Evolutionary conservation across 1,140 invertebrate genomes (phyloP), one percentile per base, ranked within the genome.

Genomic region (Aradophagus sp.): DNA sequence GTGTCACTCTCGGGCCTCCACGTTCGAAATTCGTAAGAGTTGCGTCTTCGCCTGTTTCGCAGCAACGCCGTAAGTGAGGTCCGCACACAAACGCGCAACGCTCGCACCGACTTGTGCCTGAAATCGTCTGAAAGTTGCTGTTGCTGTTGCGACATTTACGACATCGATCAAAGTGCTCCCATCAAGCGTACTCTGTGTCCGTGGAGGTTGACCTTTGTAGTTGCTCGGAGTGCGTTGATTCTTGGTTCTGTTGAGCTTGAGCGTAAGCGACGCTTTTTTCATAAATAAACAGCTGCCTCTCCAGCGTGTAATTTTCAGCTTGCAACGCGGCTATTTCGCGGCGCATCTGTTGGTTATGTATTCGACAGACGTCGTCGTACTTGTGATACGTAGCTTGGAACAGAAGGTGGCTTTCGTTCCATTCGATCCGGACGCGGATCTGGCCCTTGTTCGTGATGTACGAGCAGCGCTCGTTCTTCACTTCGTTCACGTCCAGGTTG

Each of bases 271-370:
- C 89, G 73, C 91, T 93, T 80, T 93, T 92, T 81, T 95, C 94
- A 79, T 95, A 95, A 79, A 92, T 93, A 86, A 95, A 93, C 26
- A 96, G 81, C 83, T 96, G 93, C 56, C 93, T 87, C 81, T 96
- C 94, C 58, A 96, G 85, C 20, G 90, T 91, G 80, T 94, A 93
- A 79, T 96, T 95, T 82, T 96, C 94, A 4, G 92, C 90, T 79
- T 95, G 93, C 5, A 96, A 86, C 1, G 91, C 91, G 41, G 89
- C 87, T 55, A 96, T 94, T 82, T 96, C 94, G 19, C 92, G 89
- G 78, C 92, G 91, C 94, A 95, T 95, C 82, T 96, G 94, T 77
- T 93, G 92, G 80, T 93, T 93, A 80, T 96, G 94, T 45, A 94
- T 87, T 50, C 93, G 87, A 59, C 89, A 91, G 14, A 95, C 90